Conservation (phyloP, 2,113 vertebrate species). For the Callospermophilus lateralis region DNA sequence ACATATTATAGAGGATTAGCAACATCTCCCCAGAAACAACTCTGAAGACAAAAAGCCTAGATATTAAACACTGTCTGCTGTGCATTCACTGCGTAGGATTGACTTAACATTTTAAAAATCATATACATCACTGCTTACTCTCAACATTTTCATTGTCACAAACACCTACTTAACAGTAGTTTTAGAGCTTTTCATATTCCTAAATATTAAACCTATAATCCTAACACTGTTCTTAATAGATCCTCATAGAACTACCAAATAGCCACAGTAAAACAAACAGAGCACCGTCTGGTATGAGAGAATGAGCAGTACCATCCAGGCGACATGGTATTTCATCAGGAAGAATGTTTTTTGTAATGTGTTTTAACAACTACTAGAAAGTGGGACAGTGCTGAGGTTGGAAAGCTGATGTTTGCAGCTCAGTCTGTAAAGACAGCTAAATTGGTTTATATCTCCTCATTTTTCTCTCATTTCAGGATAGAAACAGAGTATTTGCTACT, state of each 20-base stretch:
- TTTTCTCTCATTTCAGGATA: neutral
- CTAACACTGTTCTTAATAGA: neutral
- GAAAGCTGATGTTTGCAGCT: neutral
- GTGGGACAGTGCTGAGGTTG: neutral
- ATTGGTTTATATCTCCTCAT: neutral
- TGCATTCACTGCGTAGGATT: neutral
- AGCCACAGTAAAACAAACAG: neutral
- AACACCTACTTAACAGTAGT: neutral
- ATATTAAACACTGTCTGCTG: neutral
- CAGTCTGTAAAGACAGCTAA: neutral
- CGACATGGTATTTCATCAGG: neutral
- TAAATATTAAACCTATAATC: slow-evolving; percentile 34
- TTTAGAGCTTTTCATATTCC: neutral
- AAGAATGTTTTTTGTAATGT: neutral
- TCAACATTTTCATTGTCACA: neutral
- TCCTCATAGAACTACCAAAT: neutral
- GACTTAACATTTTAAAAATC: neutral
- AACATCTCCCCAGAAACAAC: neutral
- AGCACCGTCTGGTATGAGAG: neutral
- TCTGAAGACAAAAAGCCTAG: neutral
- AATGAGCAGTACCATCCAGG: neutral
- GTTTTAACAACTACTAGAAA: neutral
- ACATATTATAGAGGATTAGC: neutral
- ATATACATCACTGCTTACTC: neutral
- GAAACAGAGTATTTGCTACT: slow-evolving; percentile 7